Evolutionary conservation across 1,140 invertebrate species (phyloP).

Genomic region (Drosophila ohnishii): DNA sequence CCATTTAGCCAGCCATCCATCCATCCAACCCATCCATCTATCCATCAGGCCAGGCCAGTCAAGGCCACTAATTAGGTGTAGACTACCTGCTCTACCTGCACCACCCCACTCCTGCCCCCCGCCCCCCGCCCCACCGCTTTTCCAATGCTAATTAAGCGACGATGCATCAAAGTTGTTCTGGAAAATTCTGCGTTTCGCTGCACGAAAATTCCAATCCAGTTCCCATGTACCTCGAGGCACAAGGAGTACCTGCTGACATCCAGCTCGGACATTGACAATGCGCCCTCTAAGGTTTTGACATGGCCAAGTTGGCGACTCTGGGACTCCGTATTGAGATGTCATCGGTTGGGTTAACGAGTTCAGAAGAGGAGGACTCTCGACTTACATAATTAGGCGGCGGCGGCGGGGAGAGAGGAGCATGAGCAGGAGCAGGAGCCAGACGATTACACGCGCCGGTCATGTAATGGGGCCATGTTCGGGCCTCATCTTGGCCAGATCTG

Average conservation of each 20-base stretch:
- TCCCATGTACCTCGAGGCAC: slow-evolving; percentile 17
- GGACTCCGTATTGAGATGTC: slow-evolving; percentile 70
- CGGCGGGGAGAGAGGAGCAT: not conserved
- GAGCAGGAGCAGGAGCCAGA: slow-evolving; percentile 10
- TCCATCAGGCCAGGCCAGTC: slow-evolving; percentile 49
- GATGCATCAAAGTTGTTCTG: slow-evolving; percentile 73
- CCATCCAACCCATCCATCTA: slow-evolving; percentile 13
- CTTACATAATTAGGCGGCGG: slow-evolving; percentile 70
- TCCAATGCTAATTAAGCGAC: slow-evolving; percentile 76
- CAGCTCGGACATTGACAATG: slow-evolving; percentile 74
- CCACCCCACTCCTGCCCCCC: not conserved
- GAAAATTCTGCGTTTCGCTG: slow-evolving; percentile 60
- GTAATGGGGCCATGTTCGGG: slow-evolving; percentile 69
- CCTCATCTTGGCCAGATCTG: slow-evolving; percentile 35
- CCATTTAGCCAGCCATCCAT: slow-evolving; percentile 29
- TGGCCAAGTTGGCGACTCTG: slow-evolving; percentile 44
- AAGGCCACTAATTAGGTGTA: slow-evolving; percentile 75
- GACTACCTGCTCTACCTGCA: slow-evolving; percentile 18
- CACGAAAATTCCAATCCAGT: slow-evolving; percentile 49
- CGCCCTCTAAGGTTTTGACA: slow-evolving; percentile 72
- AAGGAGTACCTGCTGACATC: slow-evolving; percentile 51
- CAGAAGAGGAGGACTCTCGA: slow-evolving; percentile 38
- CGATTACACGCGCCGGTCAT: slow-evolving; percentile 74
- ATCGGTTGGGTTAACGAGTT: slow-evolving; percentile 54
- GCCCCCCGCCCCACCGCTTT: slow-evolving; percentile 19